These are phyloP conservation scores for Fregetta grallaria DNA, from an alignment of 2,113 vertebrate species.

Conservation along the genomic window DNA sequence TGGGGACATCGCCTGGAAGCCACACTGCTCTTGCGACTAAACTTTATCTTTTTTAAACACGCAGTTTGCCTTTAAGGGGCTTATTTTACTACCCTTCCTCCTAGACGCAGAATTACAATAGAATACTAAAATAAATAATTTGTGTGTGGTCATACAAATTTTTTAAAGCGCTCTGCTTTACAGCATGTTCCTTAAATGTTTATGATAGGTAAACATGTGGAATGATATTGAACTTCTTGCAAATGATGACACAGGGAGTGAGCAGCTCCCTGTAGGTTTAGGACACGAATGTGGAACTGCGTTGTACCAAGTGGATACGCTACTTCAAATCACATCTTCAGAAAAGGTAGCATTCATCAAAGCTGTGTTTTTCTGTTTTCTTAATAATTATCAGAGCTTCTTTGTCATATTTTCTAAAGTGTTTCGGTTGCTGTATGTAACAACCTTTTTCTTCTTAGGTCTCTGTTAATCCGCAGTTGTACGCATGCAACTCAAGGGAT, in stretches of 20 bases:
- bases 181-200: not conserved
- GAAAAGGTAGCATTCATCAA: conserved; percentile 75
- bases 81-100: not conserved
- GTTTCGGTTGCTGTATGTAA: not conserved
- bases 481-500: conserved; percentile 71
- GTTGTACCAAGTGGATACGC: conserved; percentile 87
- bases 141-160: rapidly evolving
- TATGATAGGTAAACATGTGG: conserved; percentile 78
- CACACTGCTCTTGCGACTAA: not conserved
- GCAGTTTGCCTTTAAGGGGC: rapidly evolving
- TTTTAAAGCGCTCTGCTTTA: not conserved
- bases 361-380: not conserved
- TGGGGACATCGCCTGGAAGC: not conserved
- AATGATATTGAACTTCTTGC: conserved; percentile 84
- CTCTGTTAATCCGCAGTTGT: conserved; percentile 74
- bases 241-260: conserved; percentile 85
- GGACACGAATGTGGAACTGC: conserved; percentile 80
- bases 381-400: not conserved
- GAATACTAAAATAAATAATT: not conserved
- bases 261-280: conserved; percentile 72
- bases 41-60: not conserved
- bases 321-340: conserved; percentile 83
- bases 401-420: not conserved
- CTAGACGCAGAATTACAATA: rapidly evolving
- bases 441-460: conserved; percentile 65